Evolutionary conservation across 35 echinoderm and acorn worm species (phyloP).

Genomic region (Lytechinus pictus): DNA sequence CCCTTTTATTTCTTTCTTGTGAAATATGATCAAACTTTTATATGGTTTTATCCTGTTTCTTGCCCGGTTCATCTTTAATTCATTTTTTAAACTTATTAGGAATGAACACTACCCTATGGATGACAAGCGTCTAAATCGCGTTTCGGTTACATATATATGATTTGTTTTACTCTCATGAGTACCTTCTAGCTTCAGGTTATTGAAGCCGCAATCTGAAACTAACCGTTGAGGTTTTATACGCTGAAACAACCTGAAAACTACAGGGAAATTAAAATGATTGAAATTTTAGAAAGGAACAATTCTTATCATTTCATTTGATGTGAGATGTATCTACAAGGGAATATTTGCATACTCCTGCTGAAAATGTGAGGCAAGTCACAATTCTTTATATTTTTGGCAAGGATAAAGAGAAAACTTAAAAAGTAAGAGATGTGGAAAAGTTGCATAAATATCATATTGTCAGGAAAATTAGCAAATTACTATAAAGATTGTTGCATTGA

Average conservation of each 20-base stretch:
- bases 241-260: background rate
- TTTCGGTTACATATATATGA: background rate
- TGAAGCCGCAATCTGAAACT: background rate
- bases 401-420: background rate
- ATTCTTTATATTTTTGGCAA: background rate
- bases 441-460: too few relatives aligned
- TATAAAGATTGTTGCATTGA: too few relatives aligned
- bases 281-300: slow-evolving; percentile 13
- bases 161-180: background rate
- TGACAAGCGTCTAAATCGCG: background rate
- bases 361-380: background rate
- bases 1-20: background rate
- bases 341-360: background rate
- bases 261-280: slow-evolving; percentile 5
- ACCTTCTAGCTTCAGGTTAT: background rate
- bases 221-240: background rate
- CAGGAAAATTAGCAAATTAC: too few relatives aligned
- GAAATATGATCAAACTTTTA: background rate
- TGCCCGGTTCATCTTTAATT: background rate
- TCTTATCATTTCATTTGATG: background rate
- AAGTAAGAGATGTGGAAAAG: background rate
- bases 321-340: background rate
- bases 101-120: background rate
- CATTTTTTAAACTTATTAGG: background rate
- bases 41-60: background rate